These are phyloP conservation scores for Andrena dorsata DNA, from an alignment of 2,888 invertebrate genomes.

Conservation along the genomic window DNA sequence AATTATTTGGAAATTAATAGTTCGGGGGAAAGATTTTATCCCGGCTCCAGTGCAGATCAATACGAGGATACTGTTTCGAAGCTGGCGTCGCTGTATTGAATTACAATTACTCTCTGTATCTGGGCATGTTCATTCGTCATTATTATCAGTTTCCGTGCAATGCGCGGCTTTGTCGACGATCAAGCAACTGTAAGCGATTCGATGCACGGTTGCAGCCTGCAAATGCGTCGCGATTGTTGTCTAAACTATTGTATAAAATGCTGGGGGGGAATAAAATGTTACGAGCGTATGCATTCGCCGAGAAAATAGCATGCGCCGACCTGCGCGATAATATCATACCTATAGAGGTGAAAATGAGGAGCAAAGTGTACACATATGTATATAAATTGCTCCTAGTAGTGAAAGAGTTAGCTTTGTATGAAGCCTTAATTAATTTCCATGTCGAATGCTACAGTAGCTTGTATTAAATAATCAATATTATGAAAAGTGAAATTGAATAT, in stretches of 20 bases:
- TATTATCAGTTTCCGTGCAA: conserved; percentile 53
- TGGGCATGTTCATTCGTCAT: conserved; percentile 52
- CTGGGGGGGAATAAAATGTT: conserved; percentile 26
- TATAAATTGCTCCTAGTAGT: too few species aligned
- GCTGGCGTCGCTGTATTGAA: conserved; percentile 26
- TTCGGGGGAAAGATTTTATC: conserved; percentile 2
- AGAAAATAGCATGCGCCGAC: background rate
- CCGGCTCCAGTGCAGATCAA: conserved; percentile 27
- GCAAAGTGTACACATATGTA: background rate
- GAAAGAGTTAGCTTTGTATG: too few species aligned
- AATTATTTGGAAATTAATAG: background rate
- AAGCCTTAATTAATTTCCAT: background rate
- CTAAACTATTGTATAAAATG: conserved; percentile 12
- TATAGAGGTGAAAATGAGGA: conserved; percentile 5
- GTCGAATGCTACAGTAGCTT: too few species aligned
- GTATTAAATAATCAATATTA: too few species aligned
- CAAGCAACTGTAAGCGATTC: conserved; percentile 33
- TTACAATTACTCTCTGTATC: conserved; percentile 45
- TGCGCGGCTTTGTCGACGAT: conserved; percentile 39
- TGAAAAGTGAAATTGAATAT: too few species aligned
- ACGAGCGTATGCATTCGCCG: background rate
- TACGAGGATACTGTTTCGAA: conserved; percentile 36
- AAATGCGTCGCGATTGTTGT: conserved; percentile 14
- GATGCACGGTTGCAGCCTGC: background rate
- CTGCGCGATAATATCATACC: background rate